Evolutionary conservation across 2,888 invertebrate species (phyloP).

Genomic region (Lasioglossum figueresi): DNA sequence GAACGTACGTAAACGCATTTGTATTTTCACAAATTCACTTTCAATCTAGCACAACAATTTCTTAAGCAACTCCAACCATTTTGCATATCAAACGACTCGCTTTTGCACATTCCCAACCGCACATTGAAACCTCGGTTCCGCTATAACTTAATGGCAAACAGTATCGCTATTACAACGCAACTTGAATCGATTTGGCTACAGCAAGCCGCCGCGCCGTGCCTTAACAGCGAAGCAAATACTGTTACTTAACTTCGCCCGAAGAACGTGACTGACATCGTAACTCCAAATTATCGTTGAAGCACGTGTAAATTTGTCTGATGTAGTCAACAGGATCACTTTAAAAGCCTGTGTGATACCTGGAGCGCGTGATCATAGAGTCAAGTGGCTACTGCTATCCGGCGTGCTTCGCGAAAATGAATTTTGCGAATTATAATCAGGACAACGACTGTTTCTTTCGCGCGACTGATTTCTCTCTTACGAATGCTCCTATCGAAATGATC

Average conservation of each 20-base stretch:
- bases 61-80: not conserved
- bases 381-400: not conserved
- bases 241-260: conserved; percentile 3
- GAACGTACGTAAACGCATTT: conserved; percentile 16
- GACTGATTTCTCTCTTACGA: not conserved
- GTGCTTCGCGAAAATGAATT: not conserved
- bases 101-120: not conserved
- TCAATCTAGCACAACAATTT: not conserved
- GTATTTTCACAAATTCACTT: not conserved
- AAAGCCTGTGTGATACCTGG: not conserved
- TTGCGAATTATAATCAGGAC: not conserved
- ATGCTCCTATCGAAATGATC: too few relatives aligned
- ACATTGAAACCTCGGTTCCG: not conserved
- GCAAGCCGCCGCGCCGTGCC: not conserved
- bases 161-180: not conserved
- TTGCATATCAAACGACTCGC: not conserved
- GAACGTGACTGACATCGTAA: conserved; percentile 7
- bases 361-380: not conserved
- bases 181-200: not conserved
- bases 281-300: conserved; percentile 3
- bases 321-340: not conserved
- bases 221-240: conserved; percentile 6
- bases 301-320: conserved; percentile 1
- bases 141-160: not conserved
- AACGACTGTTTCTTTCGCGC: not conserved